These are phyloP conservation scores for Zelostemma sp. DNA, from an alignment of 1,140 invertebrate genomes.

Conservation along the genomic window DNA sequence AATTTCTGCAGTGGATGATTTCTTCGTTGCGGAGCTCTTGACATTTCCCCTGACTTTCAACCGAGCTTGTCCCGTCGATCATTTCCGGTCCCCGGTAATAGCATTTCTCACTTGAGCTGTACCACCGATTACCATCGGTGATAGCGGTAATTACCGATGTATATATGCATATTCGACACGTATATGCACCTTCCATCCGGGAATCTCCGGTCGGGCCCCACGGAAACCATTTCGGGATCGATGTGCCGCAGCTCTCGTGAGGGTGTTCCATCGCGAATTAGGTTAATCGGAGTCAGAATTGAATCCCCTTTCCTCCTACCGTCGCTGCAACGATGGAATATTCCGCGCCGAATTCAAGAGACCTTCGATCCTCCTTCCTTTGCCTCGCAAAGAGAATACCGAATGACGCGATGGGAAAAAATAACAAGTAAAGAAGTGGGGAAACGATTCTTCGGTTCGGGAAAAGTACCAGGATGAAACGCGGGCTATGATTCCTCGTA, in stretches of 20 bases:
- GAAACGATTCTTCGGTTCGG: neutral
- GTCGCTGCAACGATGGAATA: too few species aligned
- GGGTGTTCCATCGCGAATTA: constrained; percentile 40
- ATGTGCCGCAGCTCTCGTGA: constrained; percentile 40
- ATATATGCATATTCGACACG: constrained; percentile 42
- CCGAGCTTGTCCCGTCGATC: constrained; percentile 31
- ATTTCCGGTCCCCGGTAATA: constrained; percentile 47
- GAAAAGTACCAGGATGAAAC: constrained; percentile 9
- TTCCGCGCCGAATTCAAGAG: too few species aligned
- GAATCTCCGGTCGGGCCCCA: constrained; percentile 34
- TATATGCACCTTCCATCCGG: constrained; percentile 40
- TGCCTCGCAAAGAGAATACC: neutral
- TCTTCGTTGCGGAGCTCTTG: too few species aligned
- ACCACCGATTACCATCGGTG: constrained; percentile 44
- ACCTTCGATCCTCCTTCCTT: neutral
- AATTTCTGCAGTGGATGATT: too few species aligned
- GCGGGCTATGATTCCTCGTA: too few species aligned
- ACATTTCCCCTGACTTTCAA: constrained; percentile 6
- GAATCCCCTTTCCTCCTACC: constrained; percentile 15
- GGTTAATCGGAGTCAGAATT: constrained; percentile 54
- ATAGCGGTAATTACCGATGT: constrained; percentile 46
- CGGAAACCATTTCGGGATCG: constrained; percentile 44
- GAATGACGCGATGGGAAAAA: neutral
- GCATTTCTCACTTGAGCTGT: constrained; percentile 46
- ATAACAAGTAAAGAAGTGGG: neutral